Conservation (phyloP, 2,888 invertebrate species). For the Endomychus coccineus region DNA sequence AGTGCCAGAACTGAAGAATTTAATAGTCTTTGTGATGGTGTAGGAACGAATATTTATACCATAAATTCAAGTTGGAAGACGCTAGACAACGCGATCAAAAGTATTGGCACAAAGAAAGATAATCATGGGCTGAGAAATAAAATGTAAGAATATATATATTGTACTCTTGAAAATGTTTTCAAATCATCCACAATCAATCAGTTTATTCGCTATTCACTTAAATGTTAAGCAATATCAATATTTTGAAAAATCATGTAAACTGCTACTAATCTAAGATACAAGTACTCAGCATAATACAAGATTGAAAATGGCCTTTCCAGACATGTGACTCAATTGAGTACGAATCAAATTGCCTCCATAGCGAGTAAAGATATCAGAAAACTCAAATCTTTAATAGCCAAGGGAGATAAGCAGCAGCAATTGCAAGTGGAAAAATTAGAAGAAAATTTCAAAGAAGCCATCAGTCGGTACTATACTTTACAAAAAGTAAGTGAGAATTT, state of each 20-base stretch:
- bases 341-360: constrained; percentile 65
- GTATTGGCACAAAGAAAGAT: constrained; percentile 69
- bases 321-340: constrained; percentile 65
- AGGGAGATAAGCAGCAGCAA: constrained; percentile 71
- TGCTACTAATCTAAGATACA: constrained; percentile 3
- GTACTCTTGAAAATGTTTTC: neutral
- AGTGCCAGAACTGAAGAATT: constrained; percentile 66
- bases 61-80: constrained; percentile 66
- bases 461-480: constrained; percentile 59
- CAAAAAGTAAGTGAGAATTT: constrained; percentile 62
- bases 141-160: constrained; percentile 46
- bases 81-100: constrained; percentile 65
- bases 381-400: constrained; percentile 60
- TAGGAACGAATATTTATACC: constrained; percentile 72
- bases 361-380: constrained; percentile 68
- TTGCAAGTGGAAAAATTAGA: constrained; percentile 78
- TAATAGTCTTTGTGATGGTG: constrained; percentile 70
- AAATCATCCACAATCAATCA: no score
- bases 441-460: constrained; percentile 71
- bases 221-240: no score
- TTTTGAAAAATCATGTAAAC: constrained; percentile 6
- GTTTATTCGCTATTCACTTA: no score
- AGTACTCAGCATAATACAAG: neutral
- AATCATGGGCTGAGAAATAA: constrained; percentile 59
- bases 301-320: constrained; percentile 40